phyloP scores from a whole-genome alignment of 2,113 vertebrate species.

The Dissostichus mawsoni region DNA sequence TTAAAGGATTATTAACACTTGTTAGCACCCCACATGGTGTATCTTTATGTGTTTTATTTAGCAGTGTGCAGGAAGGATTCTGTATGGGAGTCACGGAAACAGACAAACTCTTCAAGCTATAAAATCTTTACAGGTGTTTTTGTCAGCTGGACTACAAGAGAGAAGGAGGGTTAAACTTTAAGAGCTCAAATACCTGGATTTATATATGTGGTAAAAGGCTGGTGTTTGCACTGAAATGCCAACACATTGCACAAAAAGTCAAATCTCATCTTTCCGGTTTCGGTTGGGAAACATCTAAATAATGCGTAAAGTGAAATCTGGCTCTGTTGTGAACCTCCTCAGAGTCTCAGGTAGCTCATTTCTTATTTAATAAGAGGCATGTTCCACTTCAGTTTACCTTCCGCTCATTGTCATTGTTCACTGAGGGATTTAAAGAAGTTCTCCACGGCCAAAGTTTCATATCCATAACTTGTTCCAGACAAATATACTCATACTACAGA shows the following conservation, averaged over 20 bases:
- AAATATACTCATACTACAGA: not conserved
- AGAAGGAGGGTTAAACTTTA: conserved; percentile 17
- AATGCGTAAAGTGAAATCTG: conserved; percentile 19
- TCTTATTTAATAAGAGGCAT: conserved; percentile 47
- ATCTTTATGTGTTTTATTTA: not conserved
- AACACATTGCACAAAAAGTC: not conserved
- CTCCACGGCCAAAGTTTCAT: no score
- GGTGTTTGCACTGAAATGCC: not conserved
- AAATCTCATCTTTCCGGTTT: conserved; percentile 3
- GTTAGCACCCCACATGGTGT: not conserved
- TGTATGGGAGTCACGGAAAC: conserved; percentile 46
- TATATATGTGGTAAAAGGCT: not conserved
- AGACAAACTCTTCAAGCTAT: conserved; percentile 41
- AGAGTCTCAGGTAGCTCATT: conserved; percentile 55
- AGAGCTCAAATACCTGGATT: conserved; percentile 10
- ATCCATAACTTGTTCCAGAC: not conserved
- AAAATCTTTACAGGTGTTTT: conserved; percentile 38
- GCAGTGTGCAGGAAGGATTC: not conserved
- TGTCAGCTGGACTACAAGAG: not conserved
- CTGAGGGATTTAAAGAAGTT: not conserved
- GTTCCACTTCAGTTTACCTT: conserved; percentile 19
- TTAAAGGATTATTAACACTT: not conserved
- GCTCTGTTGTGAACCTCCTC: conserved; percentile 5
- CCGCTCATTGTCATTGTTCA: not conserved
- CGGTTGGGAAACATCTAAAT: not conserved